Base-by-base conservation (phyloP, 2,113 vertebrate species). In the Oreotrochilus melanogaster region DNA sequence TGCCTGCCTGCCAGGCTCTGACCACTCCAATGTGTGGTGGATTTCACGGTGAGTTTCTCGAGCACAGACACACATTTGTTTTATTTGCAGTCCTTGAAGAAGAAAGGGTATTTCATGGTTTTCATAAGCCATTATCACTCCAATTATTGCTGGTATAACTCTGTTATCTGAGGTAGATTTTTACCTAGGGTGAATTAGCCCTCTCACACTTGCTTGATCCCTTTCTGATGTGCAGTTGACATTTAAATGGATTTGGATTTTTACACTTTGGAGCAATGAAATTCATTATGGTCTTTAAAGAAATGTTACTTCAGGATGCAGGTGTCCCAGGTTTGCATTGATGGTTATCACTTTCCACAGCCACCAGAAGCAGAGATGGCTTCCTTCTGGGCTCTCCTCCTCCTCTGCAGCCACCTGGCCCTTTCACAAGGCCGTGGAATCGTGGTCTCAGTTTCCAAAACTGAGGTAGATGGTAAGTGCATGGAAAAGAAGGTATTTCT, bases 361-460 rank as follows among this genome's bases (percentile, higher is more conserved):
- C 48, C 78, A 45, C 4, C 47, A 14, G 73, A 14, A 58, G 57
- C 0, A 0, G 96, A 39, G 65, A 98, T 97, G 97, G 3, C 19
- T 4, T 16, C 8, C 2, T 1, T 89, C 25, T 87, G 92, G 78
- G 61, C 65, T n/a, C 3, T 91, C 27, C 56, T 97, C 35, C 89
- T 98, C 33, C 78, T 98, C 69, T 97, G 95, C 61, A 89, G 93
- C 57, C 89, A 98, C 85, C 76, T 56, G 50, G 15, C 83, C 24
- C 91, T 93, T 1, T 95, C 97, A 37, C 93, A 92, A 28, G 97
- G 93, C 18, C 30, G 92, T 1, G 79, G 65, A 45, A 56, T 85
- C 2, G 0, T 5, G 0, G 18, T 78, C 11, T 42, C 21, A 3
- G 65, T 16, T 1, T 11, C 33, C 31, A 65, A 72, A 53, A 8